These are phyloP conservation scores for Drosophila multiciliata DNA, from an alignment of 2,888 invertebrate genomes.

Conservation along the genomic window DNA sequence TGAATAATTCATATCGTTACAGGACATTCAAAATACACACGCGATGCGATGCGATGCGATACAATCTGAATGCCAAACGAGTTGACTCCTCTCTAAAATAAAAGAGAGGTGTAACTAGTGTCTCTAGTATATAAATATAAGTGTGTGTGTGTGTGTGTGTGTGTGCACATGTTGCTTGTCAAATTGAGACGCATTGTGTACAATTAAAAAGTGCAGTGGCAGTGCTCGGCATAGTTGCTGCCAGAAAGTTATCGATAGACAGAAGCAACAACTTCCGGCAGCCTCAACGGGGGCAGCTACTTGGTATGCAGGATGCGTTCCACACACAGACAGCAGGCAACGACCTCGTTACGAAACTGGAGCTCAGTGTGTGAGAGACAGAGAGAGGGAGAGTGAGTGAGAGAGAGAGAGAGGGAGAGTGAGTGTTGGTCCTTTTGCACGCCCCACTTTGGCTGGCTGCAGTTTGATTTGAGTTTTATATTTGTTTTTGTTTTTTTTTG, in stretches of 20 bases:
- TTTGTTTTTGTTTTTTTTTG: conserved; percentile 5
- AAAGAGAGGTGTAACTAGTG: conserved; percentile 46
- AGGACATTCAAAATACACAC: conserved; percentile 85
- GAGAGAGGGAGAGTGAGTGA: conserved; percentile 1
- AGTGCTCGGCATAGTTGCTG: conserved; percentile 61
- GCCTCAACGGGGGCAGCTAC: conserved; percentile 51
- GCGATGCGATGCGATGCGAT: conserved; percentile 78
- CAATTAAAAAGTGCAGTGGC: conserved; percentile 69
- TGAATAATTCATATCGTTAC: conserved; percentile 85
- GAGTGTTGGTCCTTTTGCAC: conserved; percentile 46
- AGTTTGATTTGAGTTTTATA: conserved; percentile 53
- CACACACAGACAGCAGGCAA: conserved; percentile 61
- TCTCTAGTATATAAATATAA: conserved; percentile 15
- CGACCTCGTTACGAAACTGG: conserved; percentile 78
- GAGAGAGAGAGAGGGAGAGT: background rate
- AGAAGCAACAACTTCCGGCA: conserved; percentile 56
- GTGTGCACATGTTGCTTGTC: conserved; percentile 72
- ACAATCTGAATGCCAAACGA: conserved; percentile 84
- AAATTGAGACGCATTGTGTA: conserved; percentile 71
- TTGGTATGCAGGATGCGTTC: conserved; percentile 75
- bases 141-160: conserved; percentile 21
- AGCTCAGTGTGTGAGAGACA: conserved; percentile 40
- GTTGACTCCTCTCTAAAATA: conserved; percentile 18
- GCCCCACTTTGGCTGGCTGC: conserved; percentile 56
- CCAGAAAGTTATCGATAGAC: conserved; percentile 63